Evolutionary conservation across 2,797 vertebrate species (phyloP).

Genomic region (Antrozous pallidus): DNA sequence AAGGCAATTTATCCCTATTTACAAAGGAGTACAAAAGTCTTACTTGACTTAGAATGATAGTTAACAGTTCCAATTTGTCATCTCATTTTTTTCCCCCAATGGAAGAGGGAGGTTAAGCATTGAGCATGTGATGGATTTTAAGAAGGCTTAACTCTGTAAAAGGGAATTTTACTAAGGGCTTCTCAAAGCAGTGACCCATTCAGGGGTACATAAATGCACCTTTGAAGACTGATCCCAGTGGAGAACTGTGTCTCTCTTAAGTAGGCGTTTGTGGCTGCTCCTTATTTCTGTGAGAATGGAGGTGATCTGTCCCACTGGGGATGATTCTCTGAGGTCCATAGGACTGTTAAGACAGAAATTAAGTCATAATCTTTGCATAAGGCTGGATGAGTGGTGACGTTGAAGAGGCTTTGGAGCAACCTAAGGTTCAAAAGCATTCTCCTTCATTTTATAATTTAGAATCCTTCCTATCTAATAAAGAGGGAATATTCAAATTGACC

Average conservation of each 20-base stretch:
- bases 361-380: rapidly evolving
- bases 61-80: neutral
- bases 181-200: neutral
- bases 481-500: too few relatives aligned
- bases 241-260: neutral
- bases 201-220: too few relatives aligned
- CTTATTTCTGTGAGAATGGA: neutral
- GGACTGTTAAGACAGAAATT: neutral
- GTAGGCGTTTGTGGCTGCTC: neutral
- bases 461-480: neutral
- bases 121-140: neutral
- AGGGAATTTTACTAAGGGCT: neutral
- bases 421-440: rapidly evolving
- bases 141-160: neutral
- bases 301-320: neutral
- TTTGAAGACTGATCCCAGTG: neutral
- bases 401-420: rapidly evolving
- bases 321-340: neutral
- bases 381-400: neutral
- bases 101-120: neutral
- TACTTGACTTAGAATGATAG: neutral
- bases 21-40: neutral
- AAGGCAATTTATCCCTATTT: neutral
- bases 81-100: neutral
- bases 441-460: neutral